Percentiles rank a stretch among this genome's conserved stretches.
phyloP scores from a whole-genome alignment of 1,140 invertebrate species.

The Mercenaria mercenaria region DNA sequence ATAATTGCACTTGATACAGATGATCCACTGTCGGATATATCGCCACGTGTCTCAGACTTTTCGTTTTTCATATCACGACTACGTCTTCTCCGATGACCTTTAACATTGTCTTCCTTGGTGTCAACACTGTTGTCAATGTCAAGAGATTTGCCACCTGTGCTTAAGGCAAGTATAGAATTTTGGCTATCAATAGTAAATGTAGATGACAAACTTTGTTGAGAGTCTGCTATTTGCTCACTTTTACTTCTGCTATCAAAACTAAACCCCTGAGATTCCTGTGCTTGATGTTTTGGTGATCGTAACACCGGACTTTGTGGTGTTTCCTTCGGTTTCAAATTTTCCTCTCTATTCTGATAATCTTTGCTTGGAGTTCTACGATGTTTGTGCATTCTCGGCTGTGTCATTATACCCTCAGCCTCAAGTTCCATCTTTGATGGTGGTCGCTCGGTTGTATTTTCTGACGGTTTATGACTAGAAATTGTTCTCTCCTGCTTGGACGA shows the following conservation, averaged over 20 bases:
- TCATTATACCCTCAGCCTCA: constrained; percentile 60
- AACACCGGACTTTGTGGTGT: constrained; percentile 51
- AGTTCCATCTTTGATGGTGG: constrained; percentile 54
- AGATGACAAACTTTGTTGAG: constrained; percentile 57
- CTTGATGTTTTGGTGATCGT: constrained; percentile 27
- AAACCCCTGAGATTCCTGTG: constrained; percentile 64
- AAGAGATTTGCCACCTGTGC: constrained; percentile 40
- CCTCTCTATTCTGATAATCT: constrained; percentile 65
- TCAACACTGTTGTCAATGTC: constrained; percentile 47
- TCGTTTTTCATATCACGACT: constrained; percentile 71
- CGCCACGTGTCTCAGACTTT: constrained; percentile 25
- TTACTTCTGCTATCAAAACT: constrained; percentile 58
- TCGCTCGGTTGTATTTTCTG: constrained; percentile 12
- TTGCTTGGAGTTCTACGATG: constrained; percentile 66
- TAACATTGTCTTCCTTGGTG: constrained; percentile 35
- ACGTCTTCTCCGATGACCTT: constrained; percentile 69
- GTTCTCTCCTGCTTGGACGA: constrained; percentile 34
- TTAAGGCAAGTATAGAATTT: constrained; percentile 58
- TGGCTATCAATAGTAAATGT: constrained; percentile 64
- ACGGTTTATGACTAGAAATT: constrained; percentile 22
- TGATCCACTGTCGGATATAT: constrained; percentile 62
- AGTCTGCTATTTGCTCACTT: constrained; percentile 29
- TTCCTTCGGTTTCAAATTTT: constrained; percentile 54
- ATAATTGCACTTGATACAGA: constrained; percentile 66
- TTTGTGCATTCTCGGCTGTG: constrained; percentile 73